A percentile compares a stretch with the other conserved stretches of the same genome.
Evolutionary conservation across 2,797 vertebrate species (phyloP).

Genomic region (Chlorospingus flavigularis): DNA sequence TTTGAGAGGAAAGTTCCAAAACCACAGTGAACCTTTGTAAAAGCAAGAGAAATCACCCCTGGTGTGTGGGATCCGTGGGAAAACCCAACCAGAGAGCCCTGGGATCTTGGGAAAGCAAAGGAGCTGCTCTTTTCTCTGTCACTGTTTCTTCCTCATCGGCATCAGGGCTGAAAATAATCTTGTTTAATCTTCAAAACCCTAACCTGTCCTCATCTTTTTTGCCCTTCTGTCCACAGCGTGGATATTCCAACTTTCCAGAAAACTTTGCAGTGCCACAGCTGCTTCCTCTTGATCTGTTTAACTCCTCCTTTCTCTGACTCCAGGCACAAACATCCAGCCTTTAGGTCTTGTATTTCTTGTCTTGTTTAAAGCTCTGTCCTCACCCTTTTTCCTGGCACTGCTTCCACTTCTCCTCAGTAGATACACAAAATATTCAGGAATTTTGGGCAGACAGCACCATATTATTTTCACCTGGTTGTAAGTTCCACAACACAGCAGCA

Average conservation of each 20-base stretch:
- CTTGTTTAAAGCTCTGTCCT: background rate
- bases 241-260: background rate
- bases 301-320: background rate
- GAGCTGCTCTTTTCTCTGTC: background rate
- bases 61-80: background rate
- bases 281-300: background rate
- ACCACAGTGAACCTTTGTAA: background rate
- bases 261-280: background rate
- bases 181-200: background rate
- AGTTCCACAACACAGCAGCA: background rate
- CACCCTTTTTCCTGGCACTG: background rate
- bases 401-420: background rate
- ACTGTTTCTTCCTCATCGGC: background rate
- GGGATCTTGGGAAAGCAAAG: background rate
- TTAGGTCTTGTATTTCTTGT: background rate
- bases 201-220: background rate
- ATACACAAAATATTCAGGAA: background rate
- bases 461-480: background rate
- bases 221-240: background rate
- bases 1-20: background rate
- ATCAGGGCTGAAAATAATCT: background rate
- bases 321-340: background rate
- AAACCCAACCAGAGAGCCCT: background rate
- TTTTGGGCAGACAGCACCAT: fast-evolving
- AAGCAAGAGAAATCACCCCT: background rate